Base-by-base conservation (phyloP, 2,888 invertebrate genomes). In the Gnatocerus cornutus region DNA sequence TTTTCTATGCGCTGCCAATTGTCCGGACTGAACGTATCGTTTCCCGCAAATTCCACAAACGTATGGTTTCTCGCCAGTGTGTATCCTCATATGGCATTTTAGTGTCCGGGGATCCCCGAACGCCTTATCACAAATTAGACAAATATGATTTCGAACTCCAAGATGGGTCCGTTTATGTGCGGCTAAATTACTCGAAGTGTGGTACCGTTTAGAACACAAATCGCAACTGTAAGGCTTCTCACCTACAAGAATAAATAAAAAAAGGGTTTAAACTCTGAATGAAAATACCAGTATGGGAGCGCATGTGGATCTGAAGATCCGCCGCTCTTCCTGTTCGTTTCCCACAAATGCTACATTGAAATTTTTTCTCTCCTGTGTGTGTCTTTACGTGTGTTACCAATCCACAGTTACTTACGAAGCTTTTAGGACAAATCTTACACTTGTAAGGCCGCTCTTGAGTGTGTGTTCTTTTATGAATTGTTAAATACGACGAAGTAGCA, bases 51-150 rank as follows among this genome's bases (percentile, higher is more conserved):
- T 63, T 3, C 73, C 73, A 72, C 84, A 84, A 7, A 76, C 73
- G 41, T 84, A 84, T 3, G 84, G 84, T 62, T 79, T 82, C 68
- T 84, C 84, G 0, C 84, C 84, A 0, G 84, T 84, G 71, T 84
- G 84, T 1, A 80, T 81, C 21, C 84, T 71, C 14, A 78, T 78
- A 64, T 84, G 84, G 45, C 80, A 76, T 67, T 83, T 83, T 43
- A 84, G 71, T 0, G 83, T 84, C 27, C 84, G 72, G 0, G 79
- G 61, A 71, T 84, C 83, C 2, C 81, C 82, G 66, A 84, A 84
- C 0, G 80, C 81, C 71, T 82, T 84, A 0, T 77, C 76, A 69
- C 84, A 84, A n/a, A 81, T 76, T 3, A 74, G 64, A 73, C 84
- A 84, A 13, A 80, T 68, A 56, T 83, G 82, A 48, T 83, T 76